These are phyloP conservation scores for Mormyrus hasselquistii DNA, from an alignment of 2,797 vertebrate genomes.

Conservation along the genomic window DNA sequence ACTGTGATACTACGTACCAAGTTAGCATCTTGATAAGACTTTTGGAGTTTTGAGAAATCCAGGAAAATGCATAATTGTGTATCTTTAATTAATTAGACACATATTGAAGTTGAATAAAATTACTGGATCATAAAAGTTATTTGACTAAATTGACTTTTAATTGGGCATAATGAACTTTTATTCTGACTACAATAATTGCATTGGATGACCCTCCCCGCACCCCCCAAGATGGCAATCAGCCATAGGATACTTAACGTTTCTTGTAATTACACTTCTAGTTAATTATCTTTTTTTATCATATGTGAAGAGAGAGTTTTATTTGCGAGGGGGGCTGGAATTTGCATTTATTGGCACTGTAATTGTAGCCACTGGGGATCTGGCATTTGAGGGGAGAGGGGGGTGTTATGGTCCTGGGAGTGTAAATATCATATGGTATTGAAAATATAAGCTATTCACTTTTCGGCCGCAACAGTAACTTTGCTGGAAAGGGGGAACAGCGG, in stretches of 20 bases:
- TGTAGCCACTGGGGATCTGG: slow-evolving; percentile 19
- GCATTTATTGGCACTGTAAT: slow-evolving; percentile 33
- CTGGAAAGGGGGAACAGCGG: not conserved
- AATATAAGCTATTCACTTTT: not conserved
- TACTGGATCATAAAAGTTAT: slow-evolving; percentile 56
- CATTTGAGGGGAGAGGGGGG: slow-evolving; percentile 28
- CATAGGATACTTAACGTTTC: slow-evolving; percentile 47
- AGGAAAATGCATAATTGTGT: slow-evolving; percentile 34
- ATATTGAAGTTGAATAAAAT: slow-evolving; percentile 41
- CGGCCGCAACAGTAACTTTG: not conserved
- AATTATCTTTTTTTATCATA: slow-evolving; percentile 55
- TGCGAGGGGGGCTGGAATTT: slow-evolving; percentile 28
- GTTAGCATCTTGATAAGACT: not conserved
- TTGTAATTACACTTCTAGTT: slow-evolving; percentile 54
- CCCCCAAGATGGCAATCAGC: slow-evolving; percentile 52
- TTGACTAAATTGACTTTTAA: slow-evolving; percentile 64
- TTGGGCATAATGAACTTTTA: slow-evolving; percentile 58
- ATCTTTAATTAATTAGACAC: slow-evolving; percentile 52
- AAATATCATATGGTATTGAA: slow-evolving; percentile 33
- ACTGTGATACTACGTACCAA: not conserved
- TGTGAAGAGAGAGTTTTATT: slow-evolving; percentile 43
- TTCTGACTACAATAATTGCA: slow-evolving; percentile 61
- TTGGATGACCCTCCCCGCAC: slow-evolving; percentile 50
- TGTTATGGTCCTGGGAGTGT: slow-evolving; percentile 33
- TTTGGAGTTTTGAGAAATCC: not conserved